Base-by-base conservation (phyloP, 2,888 invertebrate genomes). In the Tholera decimalis region DNA sequence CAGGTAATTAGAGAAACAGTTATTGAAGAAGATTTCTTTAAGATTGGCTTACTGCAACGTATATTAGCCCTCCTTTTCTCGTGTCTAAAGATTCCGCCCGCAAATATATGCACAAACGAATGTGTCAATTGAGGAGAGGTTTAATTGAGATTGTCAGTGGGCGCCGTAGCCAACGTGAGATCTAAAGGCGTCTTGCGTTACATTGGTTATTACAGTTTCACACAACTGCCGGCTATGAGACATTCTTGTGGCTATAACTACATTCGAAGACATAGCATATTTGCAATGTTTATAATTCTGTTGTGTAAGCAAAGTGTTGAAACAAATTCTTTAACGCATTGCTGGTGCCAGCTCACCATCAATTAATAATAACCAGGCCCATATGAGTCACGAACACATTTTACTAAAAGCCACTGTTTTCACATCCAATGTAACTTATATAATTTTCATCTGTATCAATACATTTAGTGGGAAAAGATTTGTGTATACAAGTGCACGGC, bases 381-480 rank as follows among this genome's bases (percentile, higher is more conserved):
- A 28, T 6, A 5, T 47, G 2, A 46, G n/a, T 26, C n/a, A 26
- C 11, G 11, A 18, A 6, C 6, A 20, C 4, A 22, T 28, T 26
- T 22, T 39, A 37, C 1, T 28, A 28, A 15, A 15, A 15, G 18
- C 7, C 8, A 47, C 1, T 9, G 22, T 33, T 18, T 41, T 18
- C 11, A 56, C 18, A 43, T 24, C 7, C 15, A 37, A 9, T 22
- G 8, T 2, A n/a, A 35, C 3, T 15, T 15, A 9, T 1, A 20
- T 11, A 65, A 8, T 3, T n/a, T 39, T 51, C 72, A 73, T 53
- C 62, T 80, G 73, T 65, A 28, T 59, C 54, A 70, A 80, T 46
- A 55, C 11, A 11, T 22, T 37, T n/a, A 37, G 13, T 39, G n/a
- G 28, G 39, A n/a, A 47, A 33, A 44, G 66, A 77, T 66, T 69